Evolutionary conservation across 30 jellyfish, hydroid and myxozoan species (phyloP), one percentile per base, ranked within the genome.

Genomic region (Chironex yamaguchii): DNA sequence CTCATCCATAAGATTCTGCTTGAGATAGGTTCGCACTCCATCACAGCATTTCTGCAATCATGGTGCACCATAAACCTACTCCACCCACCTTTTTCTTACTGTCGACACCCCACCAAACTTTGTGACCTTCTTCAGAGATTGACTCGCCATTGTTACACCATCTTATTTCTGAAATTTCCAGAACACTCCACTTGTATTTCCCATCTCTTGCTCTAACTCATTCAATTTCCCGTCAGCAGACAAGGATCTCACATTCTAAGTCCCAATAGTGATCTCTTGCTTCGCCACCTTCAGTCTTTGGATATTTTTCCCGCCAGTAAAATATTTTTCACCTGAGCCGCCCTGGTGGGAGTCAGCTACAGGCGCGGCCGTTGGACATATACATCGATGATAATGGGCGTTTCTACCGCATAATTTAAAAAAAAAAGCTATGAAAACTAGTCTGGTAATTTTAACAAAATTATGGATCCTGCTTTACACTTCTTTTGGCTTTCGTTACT

Each of bases 351-450:
- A 33, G 30, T 42, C 75, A 49, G 30, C 85, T 70, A 22, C 85
- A 71, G 85, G 30, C 75, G 74, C 75, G 85, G 85, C 82, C 82
- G 82, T 68, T 68, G 82, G n/a, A n/a, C n/a, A n/a, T n/a, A n/a
- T n/a, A n/a, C 62, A 9, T 48, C 62, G n/a, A n/a, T n/a, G n/a
- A n/a, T n/a, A n/a, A n/a, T n/a, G n/a, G n/a, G n/a, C n/a, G n/a
- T n/a, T n/a, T n/a, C n/a, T n/a, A n/a, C n/a, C n/a, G n/a, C n/a
- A n/a, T n/a, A n/a, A n/a, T n/a, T n/a, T n/a, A n/a, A n/a, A n/a
- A n/a, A n/a, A n/a, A n/a, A n/a, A n/a, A n/a, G n/a, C n/a, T n/a
- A n/a, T n/a, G n/a, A n/a, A n/a, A n/a, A n/a, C n/a, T n/a, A n/a
- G n/a, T n/a, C n/a, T n/a, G n/a, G n/a, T n/a, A n/a, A n/a, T n/a